Conservation (phyloP, 2,888 invertebrate species). For the Sminthurinus aureus region DNA sequence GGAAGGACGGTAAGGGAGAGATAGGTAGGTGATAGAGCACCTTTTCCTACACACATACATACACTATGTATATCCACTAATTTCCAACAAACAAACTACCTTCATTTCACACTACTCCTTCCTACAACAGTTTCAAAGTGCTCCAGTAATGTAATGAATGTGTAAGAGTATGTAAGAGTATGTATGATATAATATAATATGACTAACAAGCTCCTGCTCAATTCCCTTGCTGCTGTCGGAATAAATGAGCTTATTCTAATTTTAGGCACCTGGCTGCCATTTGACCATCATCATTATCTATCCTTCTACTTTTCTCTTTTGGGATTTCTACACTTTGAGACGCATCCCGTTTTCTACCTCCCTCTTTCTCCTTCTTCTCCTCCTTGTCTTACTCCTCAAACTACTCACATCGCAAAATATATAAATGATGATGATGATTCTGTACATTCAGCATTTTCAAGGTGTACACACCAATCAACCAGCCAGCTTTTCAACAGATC, state of each 20-base stretch:
- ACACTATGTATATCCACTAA: not conserved
- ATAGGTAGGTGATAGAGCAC: too few relatives aligned
- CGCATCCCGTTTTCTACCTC: not conserved
- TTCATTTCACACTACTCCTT: constrained; percentile 7
- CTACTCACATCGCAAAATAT: not conserved
- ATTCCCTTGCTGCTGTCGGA: constrained; percentile 5
- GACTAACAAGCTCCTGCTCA: not conserved
- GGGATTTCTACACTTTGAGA: constrained; percentile 2
- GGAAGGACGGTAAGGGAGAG: too few relatives aligned
- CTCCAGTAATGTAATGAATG: too few relatives aligned
- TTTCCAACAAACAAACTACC: constrained; percentile 7
- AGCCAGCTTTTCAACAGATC: not conserved
- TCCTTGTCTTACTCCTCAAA: not conserved
- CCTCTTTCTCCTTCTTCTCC: constrained; percentile 15
- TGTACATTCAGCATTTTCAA: constrained; percentile 25
- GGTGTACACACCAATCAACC: constrained; percentile 3
- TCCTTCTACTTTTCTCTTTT: constrained; percentile 5
- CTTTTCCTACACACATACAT: too few relatives aligned
- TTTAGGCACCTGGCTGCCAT: constrained; percentile 42
- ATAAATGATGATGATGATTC: constrained; percentile 1
- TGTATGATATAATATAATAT: too few relatives aligned
- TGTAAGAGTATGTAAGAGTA: too few relatives aligned
- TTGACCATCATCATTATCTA: constrained; percentile 43
- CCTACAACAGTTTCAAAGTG: not conserved
- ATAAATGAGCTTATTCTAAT: constrained; percentile 37